A percentile compares a stretch with the other conserved stretches of the same genome.
Conservation (phyloP, 2,113 vertebrate genomes). For the Cavia porcellus region DNA sequence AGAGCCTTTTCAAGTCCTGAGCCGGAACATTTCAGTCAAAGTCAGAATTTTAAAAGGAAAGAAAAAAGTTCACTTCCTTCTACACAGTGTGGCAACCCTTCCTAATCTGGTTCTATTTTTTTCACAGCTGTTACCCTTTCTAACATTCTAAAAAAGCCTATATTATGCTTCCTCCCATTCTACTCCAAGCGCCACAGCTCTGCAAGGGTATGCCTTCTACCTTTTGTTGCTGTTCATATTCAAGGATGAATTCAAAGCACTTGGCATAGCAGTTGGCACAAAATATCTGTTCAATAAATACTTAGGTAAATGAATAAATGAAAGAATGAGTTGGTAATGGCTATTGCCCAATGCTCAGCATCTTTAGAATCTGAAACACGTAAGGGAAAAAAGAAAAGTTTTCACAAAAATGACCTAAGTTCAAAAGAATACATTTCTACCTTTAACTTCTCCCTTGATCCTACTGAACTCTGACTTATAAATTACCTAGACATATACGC, state of each 20-base stretch:
- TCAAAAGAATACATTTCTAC: neutral
- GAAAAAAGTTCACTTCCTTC: neutral
- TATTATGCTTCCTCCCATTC: neutral
- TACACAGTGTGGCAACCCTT: neutral
- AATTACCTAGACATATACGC: neutral
- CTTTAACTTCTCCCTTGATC: neutral
- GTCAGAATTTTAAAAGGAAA: neutral
- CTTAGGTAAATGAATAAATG: neutral
- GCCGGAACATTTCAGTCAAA: neutral
- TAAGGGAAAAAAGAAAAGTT: neutral
- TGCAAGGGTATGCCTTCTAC: neutral
- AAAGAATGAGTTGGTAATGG: neutral
- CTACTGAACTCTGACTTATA: neutral
- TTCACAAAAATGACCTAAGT: neutral
- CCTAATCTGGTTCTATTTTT: neutral
- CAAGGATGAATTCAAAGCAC: neutral
- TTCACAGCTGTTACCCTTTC: neutral
- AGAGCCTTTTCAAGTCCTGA: neutral
- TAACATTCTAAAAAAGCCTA: neutral
- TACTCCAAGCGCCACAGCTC: neutral
- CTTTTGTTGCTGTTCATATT: neutral
- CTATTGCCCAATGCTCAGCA: neutral
- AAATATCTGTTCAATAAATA: neutral
- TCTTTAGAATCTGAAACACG: neutral
- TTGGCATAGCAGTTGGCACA: neutral